Evolutionary conservation across 2,797 vertebrate genomes (phyloP).

Genomic region (Acrossocheilus fasciatus): DNA sequence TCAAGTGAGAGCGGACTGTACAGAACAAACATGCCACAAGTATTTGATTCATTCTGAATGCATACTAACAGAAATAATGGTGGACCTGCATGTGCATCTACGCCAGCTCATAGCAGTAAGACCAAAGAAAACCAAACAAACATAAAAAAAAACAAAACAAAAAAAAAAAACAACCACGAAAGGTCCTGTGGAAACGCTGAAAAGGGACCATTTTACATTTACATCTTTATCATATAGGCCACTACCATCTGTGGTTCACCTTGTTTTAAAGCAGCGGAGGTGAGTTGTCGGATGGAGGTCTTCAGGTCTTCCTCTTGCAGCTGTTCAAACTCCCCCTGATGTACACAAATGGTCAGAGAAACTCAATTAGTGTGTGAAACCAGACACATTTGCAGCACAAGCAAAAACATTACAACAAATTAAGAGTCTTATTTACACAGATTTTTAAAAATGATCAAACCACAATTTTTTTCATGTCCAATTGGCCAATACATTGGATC

Average conservation of each 20-base stretch:
- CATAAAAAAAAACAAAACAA: constrained; percentile 54
- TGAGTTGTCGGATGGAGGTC: constrained; percentile 87
- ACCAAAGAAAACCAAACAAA: constrained; percentile 64
- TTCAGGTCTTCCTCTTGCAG: constrained; percentile 86
- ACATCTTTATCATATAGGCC: constrained; percentile 87
- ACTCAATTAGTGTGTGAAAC: constrained; percentile 80
- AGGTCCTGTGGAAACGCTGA: constrained; percentile 60
- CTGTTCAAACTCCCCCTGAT: constrained; percentile 87
- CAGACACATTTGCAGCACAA: constrained; percentile 54
- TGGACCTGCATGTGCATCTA: constrained; percentile 69
- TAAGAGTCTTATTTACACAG: background rate
- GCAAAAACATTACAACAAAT: background rate
- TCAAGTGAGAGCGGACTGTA: constrained; percentile 69
- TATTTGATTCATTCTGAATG: constrained; percentile 72
- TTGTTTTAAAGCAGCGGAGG: constrained; percentile 94
- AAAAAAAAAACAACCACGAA: background rate
- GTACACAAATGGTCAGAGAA: constrained; percentile 89
- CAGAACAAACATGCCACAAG: constrained; percentile 78
- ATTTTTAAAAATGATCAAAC: constrained; percentile 11
- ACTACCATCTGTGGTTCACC: constrained; percentile 99
- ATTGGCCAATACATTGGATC: background rate
- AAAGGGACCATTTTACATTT: constrained; percentile 63
- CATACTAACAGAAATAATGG: constrained; percentile 74
- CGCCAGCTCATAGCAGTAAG: constrained; percentile 65
- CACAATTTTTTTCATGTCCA: background rate